phyloP scores from a whole-genome alignment of 2,113 vertebrate genomes.

The Psilopogon haemacephalus region DNA sequence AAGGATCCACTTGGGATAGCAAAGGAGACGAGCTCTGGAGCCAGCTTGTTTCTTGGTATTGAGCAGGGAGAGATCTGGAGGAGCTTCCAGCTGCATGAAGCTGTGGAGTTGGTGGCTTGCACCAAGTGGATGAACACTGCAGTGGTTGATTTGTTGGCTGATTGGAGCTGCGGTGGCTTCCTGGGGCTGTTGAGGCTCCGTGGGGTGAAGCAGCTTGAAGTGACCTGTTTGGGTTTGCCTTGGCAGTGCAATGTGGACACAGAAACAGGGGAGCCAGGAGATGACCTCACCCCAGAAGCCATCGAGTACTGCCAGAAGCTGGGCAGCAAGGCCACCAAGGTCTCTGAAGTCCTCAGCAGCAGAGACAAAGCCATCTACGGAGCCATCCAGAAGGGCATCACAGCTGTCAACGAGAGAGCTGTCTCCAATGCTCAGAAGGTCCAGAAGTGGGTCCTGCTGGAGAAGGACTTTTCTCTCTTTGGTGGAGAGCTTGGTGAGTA shows the following conservation, averaged over 20 bases:
- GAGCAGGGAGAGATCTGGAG: not conserved
- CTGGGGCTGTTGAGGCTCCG: accelerated
- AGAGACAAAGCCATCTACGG: conserved; percentile 74
- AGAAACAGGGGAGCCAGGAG: conserved; percentile 75
- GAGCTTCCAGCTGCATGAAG: not conserved
- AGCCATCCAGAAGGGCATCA: conserved; percentile 86
- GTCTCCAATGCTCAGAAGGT: conserved; percentile 86
- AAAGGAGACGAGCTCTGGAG: not conserved
- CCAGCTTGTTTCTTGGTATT: not conserved
- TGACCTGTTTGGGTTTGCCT: not conserved
- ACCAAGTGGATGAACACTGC: accelerated
- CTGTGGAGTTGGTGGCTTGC: not conserved
- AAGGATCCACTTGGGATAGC: not conserved
- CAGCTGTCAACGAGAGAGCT: conserved; percentile 77
- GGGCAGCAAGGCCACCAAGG: conserved; percentile 81
- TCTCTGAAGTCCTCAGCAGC: conserved; percentile 78
- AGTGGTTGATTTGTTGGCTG: not conserved
- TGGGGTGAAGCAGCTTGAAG: accelerated
- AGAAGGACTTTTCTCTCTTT: conserved; percentile 84
- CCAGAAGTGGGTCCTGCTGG: conserved; percentile 88
- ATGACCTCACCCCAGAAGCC: conserved; percentile 79
- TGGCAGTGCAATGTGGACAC: conserved; percentile 77
- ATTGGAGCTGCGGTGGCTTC: accelerated
- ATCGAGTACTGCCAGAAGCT: conserved; percentile 77
- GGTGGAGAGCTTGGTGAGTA: conserved; percentile 90